These are phyloP conservation scores for Mycetomoellerius zeteki DNA, from an alignment of 1,140 invertebrate genomes.

Conservation along the genomic window DNA sequence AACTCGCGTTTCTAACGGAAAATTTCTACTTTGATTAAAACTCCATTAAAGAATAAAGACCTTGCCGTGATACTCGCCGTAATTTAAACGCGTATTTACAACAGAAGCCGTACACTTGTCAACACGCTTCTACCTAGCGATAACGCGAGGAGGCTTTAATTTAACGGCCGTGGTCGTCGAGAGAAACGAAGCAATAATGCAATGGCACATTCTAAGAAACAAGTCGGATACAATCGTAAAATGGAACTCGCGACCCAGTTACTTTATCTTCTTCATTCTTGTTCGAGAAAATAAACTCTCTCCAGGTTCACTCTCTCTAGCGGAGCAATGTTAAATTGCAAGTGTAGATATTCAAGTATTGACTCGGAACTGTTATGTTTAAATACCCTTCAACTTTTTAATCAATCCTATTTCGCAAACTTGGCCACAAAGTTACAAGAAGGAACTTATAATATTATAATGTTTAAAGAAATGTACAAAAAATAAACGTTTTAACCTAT, in stretches of 20 bases:
- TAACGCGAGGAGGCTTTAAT: conserved; percentile 42
- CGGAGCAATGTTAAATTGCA: conserved; percentile 23
- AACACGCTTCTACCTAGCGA: conserved; percentile 24
- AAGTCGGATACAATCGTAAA: conserved; percentile 37
- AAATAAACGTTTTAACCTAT: not conserved
- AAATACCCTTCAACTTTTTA: conserved; percentile 17
- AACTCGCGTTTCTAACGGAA: not conserved
- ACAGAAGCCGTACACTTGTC: conserved; percentile 3
- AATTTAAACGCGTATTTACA: conserved; percentile 40
- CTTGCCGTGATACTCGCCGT: not conserved
- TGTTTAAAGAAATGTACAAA: not conserved
- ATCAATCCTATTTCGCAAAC: conserved; percentile 14
- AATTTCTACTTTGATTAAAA: conserved; percentile 47
- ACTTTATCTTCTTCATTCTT: conserved; percentile 63
- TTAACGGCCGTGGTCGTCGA: conserved; percentile 27
- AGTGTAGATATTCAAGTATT: conserved; percentile 31
- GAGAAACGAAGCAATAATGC: conserved; percentile 57
- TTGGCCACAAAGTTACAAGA: not conserved
- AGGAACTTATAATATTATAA: not conserved
- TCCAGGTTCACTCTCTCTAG: not conserved
- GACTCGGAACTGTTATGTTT: conserved; percentile 23
- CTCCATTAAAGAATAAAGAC: conserved; percentile 49
- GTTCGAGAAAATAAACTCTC: conserved; percentile 55
- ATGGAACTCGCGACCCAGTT: conserved; percentile 66
- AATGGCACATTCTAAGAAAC: conserved; percentile 50